Conservation (phyloP, 2,888 invertebrate genomes). For the Phengaris alcon region DNA sequence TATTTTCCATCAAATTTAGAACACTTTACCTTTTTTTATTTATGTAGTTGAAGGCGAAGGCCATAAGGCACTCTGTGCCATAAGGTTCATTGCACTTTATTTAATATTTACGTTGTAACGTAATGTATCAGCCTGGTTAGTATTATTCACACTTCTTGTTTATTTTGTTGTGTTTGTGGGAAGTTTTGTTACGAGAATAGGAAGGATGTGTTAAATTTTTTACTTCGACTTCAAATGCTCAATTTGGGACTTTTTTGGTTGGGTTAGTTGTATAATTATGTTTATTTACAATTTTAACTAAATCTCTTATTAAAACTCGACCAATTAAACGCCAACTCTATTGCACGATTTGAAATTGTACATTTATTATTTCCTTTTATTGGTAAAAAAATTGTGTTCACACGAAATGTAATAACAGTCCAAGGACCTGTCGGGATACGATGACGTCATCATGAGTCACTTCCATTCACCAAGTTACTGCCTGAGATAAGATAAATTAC, state of each 20-base stretch:
- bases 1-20: not conserved
- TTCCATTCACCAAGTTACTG: conserved; percentile 36
- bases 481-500: conserved; percentile 37
- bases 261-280: too few species aligned
- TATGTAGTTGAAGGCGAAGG: conserved; percentile 2
- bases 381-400: not conserved
- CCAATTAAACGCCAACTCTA: not conserved
- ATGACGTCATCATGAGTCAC: conserved; percentile 55
- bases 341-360: not conserved
- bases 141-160: conserved; percentile 8
- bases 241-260: too few species aligned
- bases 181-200: conserved; percentile 2
- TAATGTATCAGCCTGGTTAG: conserved; percentile 10
- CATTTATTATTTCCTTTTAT: not conserved
- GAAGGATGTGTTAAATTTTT: not conserved
- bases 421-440: conserved; percentile 31
- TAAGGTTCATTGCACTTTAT: conserved; percentile 13
- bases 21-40: not conserved
- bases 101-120: conserved; percentile 18
- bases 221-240: not conserved
- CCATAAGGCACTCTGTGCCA: not conserved
- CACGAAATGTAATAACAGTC: conserved; percentile 21
- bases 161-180: not conserved
- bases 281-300: too few species aligned
- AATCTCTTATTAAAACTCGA: not conserved